Evolutionary conservation across 2,113 vertebrate genomes (phyloP).

Genomic region (Malurus cyaneus): DNA sequence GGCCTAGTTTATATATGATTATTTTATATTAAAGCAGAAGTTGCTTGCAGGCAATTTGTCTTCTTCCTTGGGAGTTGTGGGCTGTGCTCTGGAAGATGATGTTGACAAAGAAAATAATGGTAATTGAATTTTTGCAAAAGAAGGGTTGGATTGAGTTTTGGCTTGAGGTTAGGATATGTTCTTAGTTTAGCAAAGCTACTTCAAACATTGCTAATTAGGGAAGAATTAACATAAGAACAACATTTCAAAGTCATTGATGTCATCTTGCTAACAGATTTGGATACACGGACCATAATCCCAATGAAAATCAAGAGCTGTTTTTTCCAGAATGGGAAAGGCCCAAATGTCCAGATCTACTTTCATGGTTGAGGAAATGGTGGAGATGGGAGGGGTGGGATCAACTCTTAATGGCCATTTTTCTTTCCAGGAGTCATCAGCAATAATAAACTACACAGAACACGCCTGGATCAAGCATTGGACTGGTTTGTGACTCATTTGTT

Average conservation of each 20-base stretch:
- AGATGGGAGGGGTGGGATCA: background rate
- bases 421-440: background rate
- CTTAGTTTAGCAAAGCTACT: slow-evolving; percentile 52
- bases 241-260: slow-evolving; percentile 56
- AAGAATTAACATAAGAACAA: slow-evolving; percentile 57
- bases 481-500: background rate
- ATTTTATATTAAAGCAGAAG: background rate
- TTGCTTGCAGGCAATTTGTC: background rate
- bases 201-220: slow-evolving; percentile 61
- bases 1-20: background rate
- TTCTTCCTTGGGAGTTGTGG: background rate
- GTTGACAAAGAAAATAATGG: slow-evolving; percentile 24
- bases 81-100: background rate
- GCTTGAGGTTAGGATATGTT: slow-evolving; percentile 47
- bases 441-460: background rate
- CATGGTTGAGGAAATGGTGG: background rate
- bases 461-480: background rate
- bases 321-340: background rate
- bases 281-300: background rate
- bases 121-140: slow-evolving; percentile 25
- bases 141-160: slow-evolving; percentile 5
- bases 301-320: slow-evolving; percentile 10
- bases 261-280: slow-evolving; percentile 63
- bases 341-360: background rate
- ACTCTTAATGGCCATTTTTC: background rate